phyloP scores from a whole-genome alignment of 2,113 vertebrate genomes.

The Orthonyx spaldingii region DNA sequence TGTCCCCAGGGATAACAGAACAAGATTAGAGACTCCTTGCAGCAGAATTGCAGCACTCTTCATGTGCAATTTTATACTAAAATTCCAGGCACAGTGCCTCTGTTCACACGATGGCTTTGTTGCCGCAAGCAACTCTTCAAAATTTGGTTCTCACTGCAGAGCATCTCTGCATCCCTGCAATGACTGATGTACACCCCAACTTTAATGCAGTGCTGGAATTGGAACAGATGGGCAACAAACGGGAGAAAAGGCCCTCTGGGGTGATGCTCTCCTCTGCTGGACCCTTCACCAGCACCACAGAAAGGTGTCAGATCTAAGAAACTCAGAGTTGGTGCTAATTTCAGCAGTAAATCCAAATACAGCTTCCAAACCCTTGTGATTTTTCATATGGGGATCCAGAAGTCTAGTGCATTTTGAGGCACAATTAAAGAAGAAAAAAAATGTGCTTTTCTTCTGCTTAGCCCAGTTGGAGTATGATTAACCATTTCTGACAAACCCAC shows the following conservation, averaged over 20 bases:
- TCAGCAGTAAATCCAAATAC: neutral
- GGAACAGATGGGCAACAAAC: neutral
- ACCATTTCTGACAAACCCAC: conserved; percentile 58
- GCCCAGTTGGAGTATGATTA: neutral
- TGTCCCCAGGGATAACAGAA: neutral
- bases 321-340: neutral
- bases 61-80: neutral
- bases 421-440: neutral
- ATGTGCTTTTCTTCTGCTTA: neutral
- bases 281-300: neutral
- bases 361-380: neutral
- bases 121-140: neutral
- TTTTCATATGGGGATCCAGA: neutral
- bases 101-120: rapidly evolving
- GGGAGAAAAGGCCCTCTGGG: rapidly evolving
- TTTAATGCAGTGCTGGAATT: neutral
- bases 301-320: neutral
- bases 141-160: neutral
- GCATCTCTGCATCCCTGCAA: neutral
- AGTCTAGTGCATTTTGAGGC: neutral
- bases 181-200: neutral
- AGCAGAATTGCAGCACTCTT: neutral
- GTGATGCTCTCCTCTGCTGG: neutral
- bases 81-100: neutral
- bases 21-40: neutral